Conservation (phyloP, 2,113 vertebrate species). For the Climacteris rufus region DNA sequence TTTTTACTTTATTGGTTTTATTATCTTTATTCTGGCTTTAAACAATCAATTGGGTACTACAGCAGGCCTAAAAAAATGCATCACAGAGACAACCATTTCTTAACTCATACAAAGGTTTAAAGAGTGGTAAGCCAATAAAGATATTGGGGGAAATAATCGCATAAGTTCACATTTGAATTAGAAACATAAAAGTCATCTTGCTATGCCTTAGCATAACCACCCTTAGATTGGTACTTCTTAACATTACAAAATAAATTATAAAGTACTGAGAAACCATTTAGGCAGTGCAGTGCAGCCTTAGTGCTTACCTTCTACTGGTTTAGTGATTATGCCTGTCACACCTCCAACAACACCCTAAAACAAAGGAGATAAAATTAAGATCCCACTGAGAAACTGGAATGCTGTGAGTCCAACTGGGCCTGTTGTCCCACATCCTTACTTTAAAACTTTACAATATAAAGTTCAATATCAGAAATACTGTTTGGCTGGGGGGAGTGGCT, state of each 20-base stretch:
- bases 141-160: not conserved
- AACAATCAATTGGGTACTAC: not conserved
- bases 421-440: not conserved
- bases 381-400: not conserved
- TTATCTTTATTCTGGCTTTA: not conserved
- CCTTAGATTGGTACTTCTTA: not conserved
- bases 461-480: not conserved
- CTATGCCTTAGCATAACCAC: not conserved
- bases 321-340: slow-evolving; percentile 94
- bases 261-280: not conserved
- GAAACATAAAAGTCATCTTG: not conserved
- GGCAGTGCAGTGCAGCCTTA: not conserved
- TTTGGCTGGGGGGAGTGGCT: rapidly evolving
- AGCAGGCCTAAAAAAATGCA: not conserved
- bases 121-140: not conserved
- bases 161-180: not conserved
- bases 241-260: not conserved
- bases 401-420: not conserved
- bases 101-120: not conserved
- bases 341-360: slow-evolving; percentile 91
- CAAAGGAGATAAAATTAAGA: not conserved
- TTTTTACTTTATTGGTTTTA: not conserved
- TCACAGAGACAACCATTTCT: not conserved
- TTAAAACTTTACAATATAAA: not conserved
- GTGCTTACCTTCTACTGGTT: slow-evolving; percentile 91